Percentiles rank a stretch among this genome's conserved stretches.
These are phyloP conservation scores for Delphinus delphis DNA, from an alignment of 2,113 vertebrate genomes.

Conservation along the genomic window DNA sequence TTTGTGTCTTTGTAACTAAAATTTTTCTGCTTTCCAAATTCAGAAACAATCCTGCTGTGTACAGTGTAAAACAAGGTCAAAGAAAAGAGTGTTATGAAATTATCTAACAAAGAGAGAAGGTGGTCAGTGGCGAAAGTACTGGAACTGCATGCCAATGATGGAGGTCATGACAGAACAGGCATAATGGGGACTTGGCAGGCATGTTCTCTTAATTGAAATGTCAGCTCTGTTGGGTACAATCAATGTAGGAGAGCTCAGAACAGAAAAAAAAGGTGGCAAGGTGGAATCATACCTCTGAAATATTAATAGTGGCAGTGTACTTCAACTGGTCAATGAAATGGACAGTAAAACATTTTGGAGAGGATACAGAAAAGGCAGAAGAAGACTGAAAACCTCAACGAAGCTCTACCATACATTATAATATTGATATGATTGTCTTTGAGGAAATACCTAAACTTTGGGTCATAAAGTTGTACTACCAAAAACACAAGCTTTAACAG, in stretches of 20 bases:
- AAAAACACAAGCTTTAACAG: background rate
- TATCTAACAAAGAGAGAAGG: background rate
- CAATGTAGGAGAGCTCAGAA: background rate
- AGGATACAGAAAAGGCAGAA: background rate
- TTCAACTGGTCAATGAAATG: constrained; percentile 48
- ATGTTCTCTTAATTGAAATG: constrained; percentile 54
- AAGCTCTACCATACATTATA: background rate
- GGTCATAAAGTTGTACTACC: background rate
- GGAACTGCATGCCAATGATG: background rate
- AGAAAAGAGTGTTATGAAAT: background rate
- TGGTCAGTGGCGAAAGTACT: background rate
- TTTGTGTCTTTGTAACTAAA: background rate
- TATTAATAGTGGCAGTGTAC: constrained; percentile 56
- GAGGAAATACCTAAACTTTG: background rate
- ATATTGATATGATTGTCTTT: background rate
- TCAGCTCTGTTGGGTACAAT: constrained; percentile 1
- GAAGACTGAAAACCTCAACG: background rate
- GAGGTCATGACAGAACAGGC: background rate
- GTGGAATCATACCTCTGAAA: constrained; percentile 48
- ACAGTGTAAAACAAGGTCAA: constrained; percentile 33
- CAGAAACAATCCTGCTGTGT: background rate
- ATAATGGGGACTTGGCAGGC: background rate
- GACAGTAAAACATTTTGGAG: background rate
- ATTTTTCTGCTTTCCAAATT: background rate
- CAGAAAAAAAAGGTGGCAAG: background rate